These are phyloP conservation scores for Melolontha melolontha DNA, from an alignment of 2,888 invertebrate genomes.

Conservation along the genomic window DNA sequence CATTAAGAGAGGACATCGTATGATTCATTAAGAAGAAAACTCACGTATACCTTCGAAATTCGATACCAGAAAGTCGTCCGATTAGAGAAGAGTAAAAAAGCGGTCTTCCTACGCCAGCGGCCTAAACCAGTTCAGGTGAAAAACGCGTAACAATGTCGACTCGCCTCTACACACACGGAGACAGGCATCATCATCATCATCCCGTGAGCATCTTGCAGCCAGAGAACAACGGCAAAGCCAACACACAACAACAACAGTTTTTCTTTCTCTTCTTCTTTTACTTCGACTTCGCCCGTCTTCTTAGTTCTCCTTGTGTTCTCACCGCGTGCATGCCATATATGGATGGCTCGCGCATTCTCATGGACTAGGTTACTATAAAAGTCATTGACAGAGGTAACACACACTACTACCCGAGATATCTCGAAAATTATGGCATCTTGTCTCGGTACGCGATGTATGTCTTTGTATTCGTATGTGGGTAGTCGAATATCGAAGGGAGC, in stretches of 20 bases:
- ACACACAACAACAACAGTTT: not conserved
- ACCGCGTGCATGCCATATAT: conserved; percentile 27
- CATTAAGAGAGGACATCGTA: conserved; percentile 4
- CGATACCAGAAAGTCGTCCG: conserved; percentile 27
- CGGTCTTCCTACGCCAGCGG: conserved; percentile 50
- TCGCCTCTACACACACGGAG: conserved; percentile 22
- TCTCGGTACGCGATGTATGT: conserved; percentile 8
- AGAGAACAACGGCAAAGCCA: no score
- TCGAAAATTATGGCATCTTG: conserved; percentile 43
- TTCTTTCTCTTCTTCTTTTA: conserved; percentile 1
- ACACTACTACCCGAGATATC: conserved; percentile 48
- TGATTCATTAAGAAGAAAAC: conserved; percentile 21
- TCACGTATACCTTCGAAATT: conserved; percentile 12
- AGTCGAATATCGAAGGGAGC: conserved; percentile 2
- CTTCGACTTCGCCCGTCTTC: conserved; percentile 19
- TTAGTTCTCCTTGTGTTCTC: no score
- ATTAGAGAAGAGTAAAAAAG: conserved; percentile 16
- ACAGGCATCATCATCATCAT: not conserved
- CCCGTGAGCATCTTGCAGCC: no score
- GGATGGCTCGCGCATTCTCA: conserved; percentile 51
- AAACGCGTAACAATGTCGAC: conserved; percentile 34
- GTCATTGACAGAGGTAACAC: conserved; percentile 52
- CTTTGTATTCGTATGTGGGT: not conserved
- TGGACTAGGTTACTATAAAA: conserved; percentile 58
- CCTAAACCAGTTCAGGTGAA: conserved; percentile 44